Conservation (phyloP, 2,797 vertebrate species). For the Pipistrellus nathusii region DNA sequence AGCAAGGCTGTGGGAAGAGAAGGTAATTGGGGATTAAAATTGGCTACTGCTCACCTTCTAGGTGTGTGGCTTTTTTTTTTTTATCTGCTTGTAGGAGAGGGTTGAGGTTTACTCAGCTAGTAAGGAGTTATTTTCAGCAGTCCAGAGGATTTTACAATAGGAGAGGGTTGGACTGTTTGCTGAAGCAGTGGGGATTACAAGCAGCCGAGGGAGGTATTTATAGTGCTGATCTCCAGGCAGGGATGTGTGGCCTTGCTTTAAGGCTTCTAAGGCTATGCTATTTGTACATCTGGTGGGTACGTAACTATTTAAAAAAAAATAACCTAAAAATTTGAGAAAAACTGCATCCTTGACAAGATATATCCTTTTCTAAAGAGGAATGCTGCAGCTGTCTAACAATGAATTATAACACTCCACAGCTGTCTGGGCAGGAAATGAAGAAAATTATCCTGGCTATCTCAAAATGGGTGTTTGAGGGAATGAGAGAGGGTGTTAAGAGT, state of each 20-base stretch:
- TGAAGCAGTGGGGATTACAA: slow-evolving; percentile 64
- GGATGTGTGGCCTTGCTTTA: background rate
- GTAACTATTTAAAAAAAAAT: slow-evolving; percentile 67
- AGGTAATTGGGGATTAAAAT: slow-evolving; percentile 71
- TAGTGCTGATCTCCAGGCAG: slow-evolving; percentile 32
- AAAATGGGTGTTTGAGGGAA: slow-evolving; percentile 60
- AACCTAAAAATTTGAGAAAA: slow-evolving; percentile 71
- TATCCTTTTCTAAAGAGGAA: slow-evolving; percentile 65
- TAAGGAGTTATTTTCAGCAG: slow-evolving; percentile 66
- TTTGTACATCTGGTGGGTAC: slow-evolving; percentile 59
- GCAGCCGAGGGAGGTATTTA: slow-evolving; percentile 40
- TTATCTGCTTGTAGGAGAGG: slow-evolving; percentile 59
- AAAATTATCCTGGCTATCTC: slow-evolving; percentile 75
- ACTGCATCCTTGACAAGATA: slow-evolving; percentile 72
- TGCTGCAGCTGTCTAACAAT: slow-evolving; percentile 73
- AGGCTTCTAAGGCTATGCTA: slow-evolving; percentile 40
- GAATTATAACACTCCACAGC: slow-evolving; percentile 71
- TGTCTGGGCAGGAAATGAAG: slow-evolving; percentile 78
- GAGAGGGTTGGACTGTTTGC: slow-evolving; percentile 43
- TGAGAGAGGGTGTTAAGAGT: background rate
- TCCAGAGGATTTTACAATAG: slow-evolving; percentile 63
- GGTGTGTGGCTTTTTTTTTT: slow-evolving; percentile 57
- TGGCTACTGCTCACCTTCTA: slow-evolving; percentile 10
- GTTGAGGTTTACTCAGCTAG: slow-evolving; percentile 61
- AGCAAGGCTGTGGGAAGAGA: background rate